Percentiles rank a stretch among this genome's conserved stretches.
Conservation (phyloP, 2,888 invertebrate genomes). For the Ormia ochracea region DNA sequence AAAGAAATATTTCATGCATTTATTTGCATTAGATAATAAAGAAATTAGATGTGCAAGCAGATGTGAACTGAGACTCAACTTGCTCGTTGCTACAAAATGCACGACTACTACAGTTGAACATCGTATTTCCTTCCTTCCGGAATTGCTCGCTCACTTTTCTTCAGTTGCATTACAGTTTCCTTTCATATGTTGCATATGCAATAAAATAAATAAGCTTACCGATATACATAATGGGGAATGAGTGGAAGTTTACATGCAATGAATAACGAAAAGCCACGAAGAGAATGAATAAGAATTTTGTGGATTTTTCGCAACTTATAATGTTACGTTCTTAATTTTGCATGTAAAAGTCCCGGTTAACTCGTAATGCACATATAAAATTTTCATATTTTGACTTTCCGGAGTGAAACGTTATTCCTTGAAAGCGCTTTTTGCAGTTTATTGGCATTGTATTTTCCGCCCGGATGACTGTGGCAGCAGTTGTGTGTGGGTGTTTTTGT, state of each 20-base stretch:
- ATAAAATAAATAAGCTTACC: neutral
- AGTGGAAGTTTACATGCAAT: conserved; percentile 14
- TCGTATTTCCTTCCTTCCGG: conserved; percentile 56
- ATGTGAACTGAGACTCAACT: conserved; percentile 30
- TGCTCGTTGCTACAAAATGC: conserved; percentile 25
- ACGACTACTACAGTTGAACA: conserved; percentile 32
- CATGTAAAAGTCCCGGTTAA: no score
- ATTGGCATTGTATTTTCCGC: neutral
- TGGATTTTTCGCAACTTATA: no score
- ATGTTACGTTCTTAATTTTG: no score
- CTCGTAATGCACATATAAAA: no score
- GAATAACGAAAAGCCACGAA: no score
- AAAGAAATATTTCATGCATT: no score
- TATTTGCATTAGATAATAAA: no score
- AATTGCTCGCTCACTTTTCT: conserved; percentile 34
- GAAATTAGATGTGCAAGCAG: neutral
- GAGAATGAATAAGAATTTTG: no score
- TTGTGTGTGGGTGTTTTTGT: neutral
- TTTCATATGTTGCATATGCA: conserved; percentile 13
- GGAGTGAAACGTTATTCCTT: no score
- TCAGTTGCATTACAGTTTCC: neutral
- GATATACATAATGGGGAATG: neutral
- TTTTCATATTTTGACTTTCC: no score
- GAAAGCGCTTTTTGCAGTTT: conserved; percentile 25
- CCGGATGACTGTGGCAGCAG: neutral